These are phyloP conservation scores for Ictalurus punctatus DNA, from an alignment of 2,113 vertebrate species.

Conservation along the genomic window DNA sequence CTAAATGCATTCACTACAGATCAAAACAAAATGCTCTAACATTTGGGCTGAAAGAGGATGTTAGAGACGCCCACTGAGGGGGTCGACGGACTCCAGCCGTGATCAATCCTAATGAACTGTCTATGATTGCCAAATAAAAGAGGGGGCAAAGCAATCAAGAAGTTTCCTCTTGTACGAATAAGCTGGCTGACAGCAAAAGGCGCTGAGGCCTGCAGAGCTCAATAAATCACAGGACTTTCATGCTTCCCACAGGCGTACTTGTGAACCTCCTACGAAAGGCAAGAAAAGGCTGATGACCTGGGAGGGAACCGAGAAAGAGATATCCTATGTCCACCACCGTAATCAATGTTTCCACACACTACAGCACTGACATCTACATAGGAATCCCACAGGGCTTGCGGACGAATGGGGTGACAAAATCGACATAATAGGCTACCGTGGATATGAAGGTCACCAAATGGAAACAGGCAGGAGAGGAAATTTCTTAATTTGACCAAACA, in stretches of 20 bases:
- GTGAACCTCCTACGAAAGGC: constrained; percentile 64
- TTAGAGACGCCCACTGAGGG: constrained; percentile 48
- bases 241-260: constrained; percentile 62
- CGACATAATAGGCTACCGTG: neutral
- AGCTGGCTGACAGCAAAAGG: constrained; percentile 58
- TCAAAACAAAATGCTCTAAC: neutral
- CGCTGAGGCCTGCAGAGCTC: constrained; percentile 70
- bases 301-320: constrained; percentile 45
- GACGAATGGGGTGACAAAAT: neutral
- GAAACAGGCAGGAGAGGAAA: neutral
- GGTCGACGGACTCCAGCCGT: constrained; percentile 55
- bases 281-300: constrained; percentile 63
- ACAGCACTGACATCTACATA: constrained; percentile 1
- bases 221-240: constrained; percentile 76
- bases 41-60: constrained; percentile 13
- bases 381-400: neutral
- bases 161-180: constrained; percentile 62
- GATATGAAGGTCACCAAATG: neutral
- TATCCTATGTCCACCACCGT: constrained; percentile 57
- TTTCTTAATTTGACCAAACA: neutral
- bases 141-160: constrained; percentile 56
- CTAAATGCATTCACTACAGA: neutral
- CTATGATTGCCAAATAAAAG: constrained; percentile 61
- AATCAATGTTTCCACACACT: constrained; percentile 20
- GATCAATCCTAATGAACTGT: constrained; percentile 61